These are phyloP conservation scores for Drosophila biarmipes DNA, from an alignment of 1,140 invertebrate genomes.

Conservation along the genomic window DNA sequence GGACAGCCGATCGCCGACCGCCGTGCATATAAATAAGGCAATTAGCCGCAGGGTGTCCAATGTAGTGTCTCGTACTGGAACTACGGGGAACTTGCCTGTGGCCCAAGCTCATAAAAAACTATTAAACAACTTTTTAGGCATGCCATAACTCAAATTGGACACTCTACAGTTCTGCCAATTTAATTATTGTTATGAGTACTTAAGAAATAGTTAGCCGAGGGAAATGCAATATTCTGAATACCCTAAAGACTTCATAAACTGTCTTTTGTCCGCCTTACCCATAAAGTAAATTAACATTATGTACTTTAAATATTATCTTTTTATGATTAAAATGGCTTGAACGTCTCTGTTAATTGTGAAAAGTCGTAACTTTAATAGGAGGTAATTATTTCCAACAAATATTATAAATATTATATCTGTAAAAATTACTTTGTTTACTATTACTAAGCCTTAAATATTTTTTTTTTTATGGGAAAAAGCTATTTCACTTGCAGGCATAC, in stretches of 20 bases:
- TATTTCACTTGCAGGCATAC: neutral
- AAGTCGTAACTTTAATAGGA: neutral
- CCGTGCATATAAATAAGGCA: conserved; percentile 64
- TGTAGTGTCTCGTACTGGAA: conserved; percentile 22
- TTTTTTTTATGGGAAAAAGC: neutral
- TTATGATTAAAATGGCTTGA: neutral
- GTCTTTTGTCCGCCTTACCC: no score
- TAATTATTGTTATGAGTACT: no score
- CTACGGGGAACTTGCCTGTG: conserved; percentile 20
- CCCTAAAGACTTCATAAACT: no score
- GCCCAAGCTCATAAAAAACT: neutral
- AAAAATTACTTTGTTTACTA: neutral
- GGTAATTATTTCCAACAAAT: no score
- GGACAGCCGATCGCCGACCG: conserved; percentile 16
- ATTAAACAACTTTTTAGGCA: no score
- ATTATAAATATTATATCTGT: neutral
- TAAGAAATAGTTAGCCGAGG: no score
- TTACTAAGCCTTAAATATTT: neutral
- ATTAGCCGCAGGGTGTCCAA: conserved; percentile 49
- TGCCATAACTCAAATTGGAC: no score
- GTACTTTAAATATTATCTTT: neutral
- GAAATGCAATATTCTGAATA: no score
- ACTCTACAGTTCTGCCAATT: no score
- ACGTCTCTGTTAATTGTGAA: neutral
- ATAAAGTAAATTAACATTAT: no score